Conservation (phyloP, 35 echinoderm and acorn worm species). For the Ptychodera flava region DNA sequence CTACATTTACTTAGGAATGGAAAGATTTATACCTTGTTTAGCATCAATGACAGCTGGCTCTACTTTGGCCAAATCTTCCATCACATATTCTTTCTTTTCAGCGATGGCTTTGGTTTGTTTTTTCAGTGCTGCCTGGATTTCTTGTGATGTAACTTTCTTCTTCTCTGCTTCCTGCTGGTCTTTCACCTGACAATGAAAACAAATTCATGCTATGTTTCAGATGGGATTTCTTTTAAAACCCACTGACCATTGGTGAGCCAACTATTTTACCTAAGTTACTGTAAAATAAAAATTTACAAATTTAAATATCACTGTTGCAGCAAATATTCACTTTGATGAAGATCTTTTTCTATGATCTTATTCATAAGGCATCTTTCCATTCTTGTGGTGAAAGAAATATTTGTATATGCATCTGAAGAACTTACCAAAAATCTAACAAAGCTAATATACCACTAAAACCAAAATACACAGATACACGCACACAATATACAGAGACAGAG, state of each 20-base stretch:
- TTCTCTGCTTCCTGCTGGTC: slow-evolving; percentile 99
- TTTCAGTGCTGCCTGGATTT: slow-evolving; percentile 70
- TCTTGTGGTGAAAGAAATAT: too few relatives aligned
- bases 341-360: too few relatives aligned
- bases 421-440: too few relatives aligned
- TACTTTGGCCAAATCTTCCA: slow-evolving; percentile 81
- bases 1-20: too few relatives aligned
- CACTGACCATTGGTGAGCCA: neutral
- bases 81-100: slow-evolving; percentile 64
- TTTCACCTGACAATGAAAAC: slow-evolving; percentile 58
- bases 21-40: slow-evolving; percentile 81
- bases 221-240: neutral
- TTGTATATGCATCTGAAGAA: too few relatives aligned
- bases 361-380: too few relatives aligned
- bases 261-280: neutral
- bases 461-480: too few relatives aligned
- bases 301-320: too few relatives aligned
- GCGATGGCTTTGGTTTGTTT: slow-evolving; percentile 87
- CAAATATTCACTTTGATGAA: too few relatives aligned
- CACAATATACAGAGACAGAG: too few relatives aligned
- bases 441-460: too few relatives aligned
- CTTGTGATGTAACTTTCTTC: slow-evolving; percentile 96
- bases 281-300: neutral
- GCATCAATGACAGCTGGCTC: slow-evolving; percentile 93
- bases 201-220: neutral